Percentiles rank a stretch among this genome's conserved stretches.
Evolutionary conservation across 2,113 vertebrate genomes (phyloP).

Genomic region (Variabilichromis moorii): DNA sequence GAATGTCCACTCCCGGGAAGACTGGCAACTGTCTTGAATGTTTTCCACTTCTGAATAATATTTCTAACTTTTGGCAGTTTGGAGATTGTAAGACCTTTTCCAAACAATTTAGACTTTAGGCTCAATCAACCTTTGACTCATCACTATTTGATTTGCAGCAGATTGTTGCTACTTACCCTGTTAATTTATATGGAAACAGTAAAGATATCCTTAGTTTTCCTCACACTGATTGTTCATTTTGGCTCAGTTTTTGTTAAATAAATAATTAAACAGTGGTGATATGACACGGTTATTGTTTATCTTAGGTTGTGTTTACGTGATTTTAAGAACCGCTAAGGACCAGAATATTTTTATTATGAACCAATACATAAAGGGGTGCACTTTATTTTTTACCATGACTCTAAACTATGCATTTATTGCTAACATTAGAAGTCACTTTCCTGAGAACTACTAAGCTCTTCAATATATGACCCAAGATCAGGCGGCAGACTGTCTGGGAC

Average conservation of each 20-base stretch:
- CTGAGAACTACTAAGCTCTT: neutral
- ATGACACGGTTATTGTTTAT: neutral
- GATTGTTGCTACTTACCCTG: neutral
- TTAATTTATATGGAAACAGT: neutral
- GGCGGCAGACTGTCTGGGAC: neutral
- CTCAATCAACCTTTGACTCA: neutral
- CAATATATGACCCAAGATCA: neutral
- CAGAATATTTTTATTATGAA: neutral
- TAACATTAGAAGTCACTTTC: neutral
- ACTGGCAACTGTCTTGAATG: neutral
- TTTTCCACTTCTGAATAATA: neutral
- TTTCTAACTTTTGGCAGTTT: neutral
- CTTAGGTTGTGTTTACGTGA: fast-evolving
- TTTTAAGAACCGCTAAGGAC: neutral
- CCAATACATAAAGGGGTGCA: neutral
- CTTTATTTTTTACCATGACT: neutral
- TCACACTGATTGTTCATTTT: neutral
- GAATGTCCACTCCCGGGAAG: neutral
- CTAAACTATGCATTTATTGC: neutral
- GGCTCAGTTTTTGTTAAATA: neutral
- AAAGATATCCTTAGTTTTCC: neutral
- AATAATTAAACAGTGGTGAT: neutral
- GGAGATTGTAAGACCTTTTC: neutral
- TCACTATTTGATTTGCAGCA: neutral
- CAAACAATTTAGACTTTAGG: neutral